A percentile compares a stretch with the other conserved stretches of the same genome.
Conservation (phyloP, 2,113 vertebrate genomes). For the Cyrtonyx montezumae region DNA sequence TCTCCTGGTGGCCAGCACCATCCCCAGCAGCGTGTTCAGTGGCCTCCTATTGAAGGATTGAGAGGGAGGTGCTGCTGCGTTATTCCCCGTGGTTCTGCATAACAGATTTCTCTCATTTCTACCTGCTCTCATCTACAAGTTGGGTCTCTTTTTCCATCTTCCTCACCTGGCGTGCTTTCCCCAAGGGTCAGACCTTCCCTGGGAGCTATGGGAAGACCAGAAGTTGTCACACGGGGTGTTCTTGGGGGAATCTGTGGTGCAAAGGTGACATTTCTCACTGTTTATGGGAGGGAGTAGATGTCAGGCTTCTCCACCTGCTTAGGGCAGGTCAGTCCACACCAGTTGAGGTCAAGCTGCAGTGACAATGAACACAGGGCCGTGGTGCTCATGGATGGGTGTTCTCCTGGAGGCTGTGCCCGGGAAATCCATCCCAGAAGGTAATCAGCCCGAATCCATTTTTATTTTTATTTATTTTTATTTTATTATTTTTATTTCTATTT, state of each 20-base stretch:
- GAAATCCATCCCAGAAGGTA: not conserved
- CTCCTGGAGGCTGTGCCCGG: not conserved
- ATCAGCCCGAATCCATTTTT: not conserved
- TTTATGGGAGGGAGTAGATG: not conserved
- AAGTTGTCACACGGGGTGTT: not conserved
- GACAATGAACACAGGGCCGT: not conserved
- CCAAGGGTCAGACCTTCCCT: not conserved
- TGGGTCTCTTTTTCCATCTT: not conserved
- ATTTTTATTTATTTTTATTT: not conserved
- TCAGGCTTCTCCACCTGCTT: not conserved
- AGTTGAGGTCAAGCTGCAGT: not conserved
- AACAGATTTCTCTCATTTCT: not conserved
- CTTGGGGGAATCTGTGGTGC: not conserved
- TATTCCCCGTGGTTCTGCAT: not conserved
- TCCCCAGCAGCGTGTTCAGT: accelerated
- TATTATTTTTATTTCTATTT: not conserved
- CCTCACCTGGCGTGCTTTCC: not conserved
- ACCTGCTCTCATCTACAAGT: accelerated
- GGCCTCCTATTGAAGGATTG: accelerated
- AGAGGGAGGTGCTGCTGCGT: not conserved
- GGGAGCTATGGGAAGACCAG: not conserved
- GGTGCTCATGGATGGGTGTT: not conserved
- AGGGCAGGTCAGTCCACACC: not conserved
- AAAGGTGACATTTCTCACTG: not conserved
- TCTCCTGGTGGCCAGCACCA: accelerated